Conservation (phyloP, 2,888 invertebrate genomes). For the Ophonus ardosiacus region DNA sequence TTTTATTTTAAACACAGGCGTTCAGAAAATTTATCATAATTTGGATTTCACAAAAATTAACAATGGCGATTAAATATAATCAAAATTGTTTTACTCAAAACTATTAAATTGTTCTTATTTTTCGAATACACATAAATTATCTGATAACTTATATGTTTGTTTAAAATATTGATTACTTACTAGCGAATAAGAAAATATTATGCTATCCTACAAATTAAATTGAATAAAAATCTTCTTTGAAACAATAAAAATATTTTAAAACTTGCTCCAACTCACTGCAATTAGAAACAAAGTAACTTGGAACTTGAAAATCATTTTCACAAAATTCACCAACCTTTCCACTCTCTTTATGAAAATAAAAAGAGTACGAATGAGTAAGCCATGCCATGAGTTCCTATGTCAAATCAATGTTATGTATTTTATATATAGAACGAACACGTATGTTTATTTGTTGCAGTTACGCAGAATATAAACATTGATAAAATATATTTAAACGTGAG, state of each 20-base stretch:
- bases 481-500: background rate
- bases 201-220: too few species aligned
- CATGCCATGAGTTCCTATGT: background rate
- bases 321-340: background rate
- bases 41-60: too few species aligned
- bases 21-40: too few species aligned
- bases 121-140: too few species aligned
- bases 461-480: background rate
- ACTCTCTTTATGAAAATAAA: background rate
- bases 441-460: background rate
- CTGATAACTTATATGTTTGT: too few species aligned
- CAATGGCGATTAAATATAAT: too few species aligned
- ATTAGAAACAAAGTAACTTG: background rate
- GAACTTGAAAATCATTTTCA: conserved; percentile 1
- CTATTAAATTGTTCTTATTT: too few species aligned
- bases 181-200: too few species aligned
- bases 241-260: background rate
- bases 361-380: background rate
- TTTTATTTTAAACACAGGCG: too few species aligned
- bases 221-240: background rate
- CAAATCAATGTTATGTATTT: background rate
- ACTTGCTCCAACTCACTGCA: background rate
- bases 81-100: too few species aligned
- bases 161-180: too few species aligned
- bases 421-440: background rate